Percentiles rank a stretch among this genome's conserved stretches.
Conservation (phyloP, 2,888 invertebrate species). For the Caenorhabditis wallacei region DNA sequence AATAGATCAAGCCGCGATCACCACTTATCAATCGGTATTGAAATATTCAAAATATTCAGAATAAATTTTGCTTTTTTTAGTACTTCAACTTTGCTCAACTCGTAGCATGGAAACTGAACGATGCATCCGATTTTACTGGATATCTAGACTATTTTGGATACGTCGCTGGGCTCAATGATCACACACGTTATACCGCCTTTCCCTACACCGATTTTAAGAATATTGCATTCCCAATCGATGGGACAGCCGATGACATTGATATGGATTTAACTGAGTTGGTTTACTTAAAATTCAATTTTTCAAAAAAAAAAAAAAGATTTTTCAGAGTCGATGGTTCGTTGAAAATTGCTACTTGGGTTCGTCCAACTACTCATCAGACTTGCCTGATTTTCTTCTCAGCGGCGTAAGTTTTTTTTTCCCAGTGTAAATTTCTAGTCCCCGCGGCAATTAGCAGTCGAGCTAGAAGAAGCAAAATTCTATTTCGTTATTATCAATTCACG, state of each 20-base stretch:
- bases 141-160: constrained; percentile 31
- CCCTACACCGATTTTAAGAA: background rate
- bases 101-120: constrained; percentile 11
- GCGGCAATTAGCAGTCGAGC: too few species aligned
- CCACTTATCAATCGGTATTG: constrained; percentile 13
- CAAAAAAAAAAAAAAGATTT: background rate
- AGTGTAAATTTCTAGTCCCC: too few species aligned
- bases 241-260: constrained; percentile 7
- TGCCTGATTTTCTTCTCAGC: constrained; percentile 25
- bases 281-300: background rate
- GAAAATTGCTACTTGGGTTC: background rate
- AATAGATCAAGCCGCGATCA: background rate
- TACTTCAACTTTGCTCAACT: constrained; percentile 28
- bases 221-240: constrained; percentile 8
- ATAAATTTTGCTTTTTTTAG: too few species aligned
- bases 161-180: background rate
- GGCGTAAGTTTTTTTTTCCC: background rate
- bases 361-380: constrained; percentile 1
- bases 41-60: too few species aligned
- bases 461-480: too few species aligned
- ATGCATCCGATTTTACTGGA: background rate
- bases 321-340: constrained; percentile 2
- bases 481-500: too few species aligned
- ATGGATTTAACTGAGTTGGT: constrained; percentile 30
- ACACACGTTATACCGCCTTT: background rate